These are phyloP conservation scores for Euglossa dilemma DNA, from an alignment of 1,140 invertebrate genomes.

Conservation along the genomic window DNA sequence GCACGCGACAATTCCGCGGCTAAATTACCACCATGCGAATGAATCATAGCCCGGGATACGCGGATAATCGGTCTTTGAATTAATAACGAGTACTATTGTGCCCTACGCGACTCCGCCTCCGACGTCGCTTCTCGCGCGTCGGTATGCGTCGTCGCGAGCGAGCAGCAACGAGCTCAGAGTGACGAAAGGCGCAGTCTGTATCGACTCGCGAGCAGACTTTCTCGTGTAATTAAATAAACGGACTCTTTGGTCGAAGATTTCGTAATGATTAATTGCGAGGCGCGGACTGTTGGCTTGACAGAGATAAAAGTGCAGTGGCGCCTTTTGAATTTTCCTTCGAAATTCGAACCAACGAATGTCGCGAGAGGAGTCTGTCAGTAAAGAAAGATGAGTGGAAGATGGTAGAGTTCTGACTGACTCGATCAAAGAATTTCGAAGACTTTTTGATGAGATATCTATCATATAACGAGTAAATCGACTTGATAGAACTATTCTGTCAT, in stretches of 20 bases:
- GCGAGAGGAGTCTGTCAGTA: slow-evolving; percentile 30
- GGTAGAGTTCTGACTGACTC: no score
- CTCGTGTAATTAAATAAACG: background rate
- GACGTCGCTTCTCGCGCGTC: background rate
- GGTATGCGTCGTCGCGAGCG: background rate
- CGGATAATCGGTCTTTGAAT: slow-evolving; percentile 11
- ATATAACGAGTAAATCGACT: no score
- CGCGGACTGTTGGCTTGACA: background rate
- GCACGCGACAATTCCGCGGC: slow-evolving; percentile 35
- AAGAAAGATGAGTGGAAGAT: slow-evolving; percentile 48
- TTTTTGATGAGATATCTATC: no score
- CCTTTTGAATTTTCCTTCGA: slow-evolving; percentile 5
- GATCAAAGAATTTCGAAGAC: no score
- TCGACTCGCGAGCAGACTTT: background rate
- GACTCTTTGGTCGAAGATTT: background rate
- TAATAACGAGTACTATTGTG: slow-evolving; percentile 8
- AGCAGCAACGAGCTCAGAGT: background rate
- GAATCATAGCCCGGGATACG: slow-evolving; percentile 25
- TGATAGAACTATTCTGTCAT: no score
- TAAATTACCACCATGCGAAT: slow-evolving; percentile 31
- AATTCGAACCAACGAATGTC: slow-evolving; percentile 10
- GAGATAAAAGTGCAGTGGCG: slow-evolving; percentile 9
- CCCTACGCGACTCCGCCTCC: background rate
- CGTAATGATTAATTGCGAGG: slow-evolving; percentile 24
- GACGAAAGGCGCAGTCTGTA: background rate